These are phyloP conservation scores for Gadus chalcogrammus DNA, from an alignment of 2,113 vertebrate genomes.

Conservation along the genomic window DNA sequence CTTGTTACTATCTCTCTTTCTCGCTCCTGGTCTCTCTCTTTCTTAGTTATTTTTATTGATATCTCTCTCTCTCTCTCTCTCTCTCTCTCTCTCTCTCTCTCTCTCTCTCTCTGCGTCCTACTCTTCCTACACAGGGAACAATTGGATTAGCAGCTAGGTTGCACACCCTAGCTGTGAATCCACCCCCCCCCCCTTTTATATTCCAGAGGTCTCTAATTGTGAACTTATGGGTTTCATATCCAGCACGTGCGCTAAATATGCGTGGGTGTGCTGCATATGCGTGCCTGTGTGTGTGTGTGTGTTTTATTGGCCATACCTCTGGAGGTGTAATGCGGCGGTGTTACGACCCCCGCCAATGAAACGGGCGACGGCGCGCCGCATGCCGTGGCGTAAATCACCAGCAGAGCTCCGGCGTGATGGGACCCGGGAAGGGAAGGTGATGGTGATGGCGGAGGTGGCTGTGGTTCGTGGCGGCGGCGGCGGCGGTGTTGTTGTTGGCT, in stretches of 20 bases:
- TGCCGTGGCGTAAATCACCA: conserved; percentile 22
- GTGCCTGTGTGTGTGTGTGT: conserved; percentile 7
- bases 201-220: conserved; percentile 11
- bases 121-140: conserved; percentile 39
- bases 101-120: not conserved
- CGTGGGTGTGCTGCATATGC: conserved; percentile 1
- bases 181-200: conserved; percentile 1
- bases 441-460: too few relatives aligned
- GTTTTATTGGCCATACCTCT: conserved; percentile 24
- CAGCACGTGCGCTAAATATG: not conserved
- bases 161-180: conserved; percentile 15
- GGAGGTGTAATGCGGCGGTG: conserved; percentile 31
- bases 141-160: conserved; percentile 53
- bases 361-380: not conserved
- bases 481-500: conserved; percentile 1
- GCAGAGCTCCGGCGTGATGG: conserved; percentile 17
- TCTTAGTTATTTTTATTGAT: not conserved
- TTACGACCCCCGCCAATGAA: conserved; percentile 32
- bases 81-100: conserved; percentile 4
- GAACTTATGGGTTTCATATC: conserved; percentile 24
- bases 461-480: too few relatives aligned
- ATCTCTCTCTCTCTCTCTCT: not conserved
- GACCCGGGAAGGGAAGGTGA: conserved; percentile 11
- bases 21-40: not conserved
- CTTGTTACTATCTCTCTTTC: conserved; percentile 9